A percentile compares a stretch with the other conserved stretches of the same genome.
These are phyloP conservation scores for Cnemophilus loriae DNA, from an alignment of 2,113 vertebrate genomes.

Conservation along the genomic window DNA sequence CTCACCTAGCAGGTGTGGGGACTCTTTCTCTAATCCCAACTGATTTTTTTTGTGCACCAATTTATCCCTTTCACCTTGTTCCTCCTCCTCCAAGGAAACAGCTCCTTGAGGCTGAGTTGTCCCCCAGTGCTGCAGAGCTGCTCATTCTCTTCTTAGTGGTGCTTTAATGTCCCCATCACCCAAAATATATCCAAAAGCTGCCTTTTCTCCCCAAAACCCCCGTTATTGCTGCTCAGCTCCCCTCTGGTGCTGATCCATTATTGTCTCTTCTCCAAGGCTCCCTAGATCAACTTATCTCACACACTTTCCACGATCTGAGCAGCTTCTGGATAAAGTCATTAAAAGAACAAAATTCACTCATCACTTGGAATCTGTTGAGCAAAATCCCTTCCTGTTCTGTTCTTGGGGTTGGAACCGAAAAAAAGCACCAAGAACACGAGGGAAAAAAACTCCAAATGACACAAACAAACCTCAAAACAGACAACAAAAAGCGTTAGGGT, in stretches of 20 bases:
- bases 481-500: fast-evolving
- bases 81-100: background rate
- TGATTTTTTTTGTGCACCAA: fast-evolving
- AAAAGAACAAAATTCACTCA: background rate
- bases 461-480: background rate
- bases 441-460: fast-evolving
- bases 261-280: background rate
- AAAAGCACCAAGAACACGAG: background rate
- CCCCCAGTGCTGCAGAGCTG: background rate
- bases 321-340: background rate
- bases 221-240: background rate
- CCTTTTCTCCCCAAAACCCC: background rate
- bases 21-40: background rate
- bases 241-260: no score
- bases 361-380: background rate
- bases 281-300: fast-evolving
- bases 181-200: fast-evolving
- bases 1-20: fast-evolving
- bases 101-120: background rate
- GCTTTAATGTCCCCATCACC: background rate
- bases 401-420: background rate
- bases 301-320: background rate
- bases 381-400: background rate
- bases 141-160: background rate
- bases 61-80: background rate